These are phyloP conservation scores for Cyrtonyx montezumae DNA, from an alignment of 2,113 vertebrate genomes.

Conservation along the genomic window DNA sequence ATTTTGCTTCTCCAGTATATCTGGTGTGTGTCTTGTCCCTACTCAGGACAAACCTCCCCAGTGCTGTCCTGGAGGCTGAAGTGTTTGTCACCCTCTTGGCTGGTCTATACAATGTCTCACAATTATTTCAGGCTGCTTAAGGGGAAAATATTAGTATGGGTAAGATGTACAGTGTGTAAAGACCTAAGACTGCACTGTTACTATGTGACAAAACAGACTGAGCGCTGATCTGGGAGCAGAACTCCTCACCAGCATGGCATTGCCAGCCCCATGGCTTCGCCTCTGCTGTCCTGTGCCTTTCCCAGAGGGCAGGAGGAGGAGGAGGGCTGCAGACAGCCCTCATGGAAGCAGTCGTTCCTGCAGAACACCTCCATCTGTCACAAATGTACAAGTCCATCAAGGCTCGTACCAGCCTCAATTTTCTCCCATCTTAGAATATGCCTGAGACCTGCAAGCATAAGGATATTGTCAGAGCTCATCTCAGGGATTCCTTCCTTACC, in stretches of 20 bases:
- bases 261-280: not conserved
- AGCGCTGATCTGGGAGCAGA: not conserved
- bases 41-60: not conserved
- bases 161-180: not conserved
- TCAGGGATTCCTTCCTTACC: not conserved
- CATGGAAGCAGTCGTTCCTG: not conserved
- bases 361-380: not conserved
- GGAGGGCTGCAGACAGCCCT: not conserved
- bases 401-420: not conserved
- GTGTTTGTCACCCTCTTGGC: not conserved
- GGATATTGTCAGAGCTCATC: not conserved
- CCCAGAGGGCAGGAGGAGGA: not conserved
- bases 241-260: not conserved
- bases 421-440: not conserved
- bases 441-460: not conserved
- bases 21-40: not conserved
- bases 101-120: not conserved
- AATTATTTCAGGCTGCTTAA: not conserved
- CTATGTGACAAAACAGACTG: not conserved
- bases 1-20: not conserved
- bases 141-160: not conserved
- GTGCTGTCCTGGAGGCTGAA: not conserved
- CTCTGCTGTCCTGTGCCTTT: not conserved
- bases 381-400: not conserved
- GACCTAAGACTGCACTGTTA: not conserved